A percentile compares a stretch with the other conserved stretches of the same genome.
These are phyloP conservation scores for Sisor rabdophorus DNA, from an alignment of 2,113 vertebrate genomes.

Conservation along the genomic window DNA sequence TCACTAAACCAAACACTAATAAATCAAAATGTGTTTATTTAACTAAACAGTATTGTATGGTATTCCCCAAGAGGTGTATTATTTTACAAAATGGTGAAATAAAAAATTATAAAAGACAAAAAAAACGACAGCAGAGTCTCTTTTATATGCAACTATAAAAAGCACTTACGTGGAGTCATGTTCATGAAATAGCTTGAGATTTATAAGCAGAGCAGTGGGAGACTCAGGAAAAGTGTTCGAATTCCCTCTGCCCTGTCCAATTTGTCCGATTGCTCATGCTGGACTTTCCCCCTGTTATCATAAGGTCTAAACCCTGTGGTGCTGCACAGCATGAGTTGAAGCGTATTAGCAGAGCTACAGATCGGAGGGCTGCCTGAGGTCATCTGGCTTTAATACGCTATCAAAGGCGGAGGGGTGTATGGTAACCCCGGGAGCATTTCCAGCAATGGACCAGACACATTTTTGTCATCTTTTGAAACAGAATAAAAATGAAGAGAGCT, in stretches of 20 bases:
- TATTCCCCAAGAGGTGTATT: no score
- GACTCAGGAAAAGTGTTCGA: constrained; percentile 2
- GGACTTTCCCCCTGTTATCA: constrained; percentile 40
- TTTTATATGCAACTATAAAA: not conserved
- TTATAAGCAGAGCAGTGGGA: constrained; percentile 24
- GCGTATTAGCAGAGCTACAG: constrained; percentile 37
- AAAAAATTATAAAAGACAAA: not conserved
- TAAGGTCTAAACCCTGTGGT: constrained; percentile 42
- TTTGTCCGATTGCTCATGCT: constrained; percentile 51
- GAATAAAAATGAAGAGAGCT: not conserved
- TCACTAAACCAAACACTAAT: no score
- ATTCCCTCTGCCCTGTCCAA: constrained; percentile 43
- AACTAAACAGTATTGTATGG: no score
- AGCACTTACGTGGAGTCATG: not conserved
- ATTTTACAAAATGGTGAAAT: not conserved
- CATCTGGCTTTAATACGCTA: constrained; percentile 40
- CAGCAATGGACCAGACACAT: not conserved
- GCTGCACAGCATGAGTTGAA: constrained; percentile 36
- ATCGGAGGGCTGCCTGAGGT: constrained; percentile 41
- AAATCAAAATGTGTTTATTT: no score
- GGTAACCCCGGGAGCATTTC: constrained; percentile 30
- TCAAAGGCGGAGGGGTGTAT: constrained; percentile 1
- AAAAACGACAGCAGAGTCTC: not conserved
- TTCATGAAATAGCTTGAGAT: constrained; percentile 1
- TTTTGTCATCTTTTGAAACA: not conserved